Base-by-base conservation (phyloP, 1,140 invertebrate genomes). In the Drosophila jambulina region DNA sequence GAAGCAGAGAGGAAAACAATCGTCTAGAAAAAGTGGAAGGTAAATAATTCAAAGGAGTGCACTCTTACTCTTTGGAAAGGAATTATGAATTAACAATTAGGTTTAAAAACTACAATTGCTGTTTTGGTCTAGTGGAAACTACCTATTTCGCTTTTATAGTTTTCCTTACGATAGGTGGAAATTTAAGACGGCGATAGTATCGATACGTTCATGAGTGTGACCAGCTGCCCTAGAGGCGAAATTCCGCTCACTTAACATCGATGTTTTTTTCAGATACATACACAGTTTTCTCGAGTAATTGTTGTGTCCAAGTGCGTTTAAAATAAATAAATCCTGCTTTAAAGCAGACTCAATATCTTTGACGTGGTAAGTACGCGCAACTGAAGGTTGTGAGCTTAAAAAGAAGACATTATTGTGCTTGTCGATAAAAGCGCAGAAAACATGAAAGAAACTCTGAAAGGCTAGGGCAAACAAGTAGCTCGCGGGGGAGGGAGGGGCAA, bases 301-400 rank as follows among this genome's bases (percentile, higher is more conserved):
- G 45, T 61, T 61, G 53, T 65, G 27, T 40, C 19, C 29, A 48
- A 72, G 68, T 81, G 81, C 34, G 62, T 48, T 40, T 48, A 62
- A 83, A 70, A 88, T 67, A 60, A 90, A 68, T 58, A 59, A 69
- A 74, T 57, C 54, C 85, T 90, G 85, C 81, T 88, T 59, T 59
- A 68, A 76, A 79, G 85, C 81, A 88, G 86, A 59, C 40, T 40
- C 23, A 70, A 56, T 69, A 45, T 32, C 60, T 65, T 48, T 71
- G 70, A 88, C 81, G 71, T 60, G 85, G 84, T 88, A 78, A 88
- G 84, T 84, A 64, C 34, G 21, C 4, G 15, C 21, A n/a, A 23
- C 29, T 27, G 3, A 3, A 25, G 19, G 38, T 40, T 32, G 42
- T 40, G 9, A 6, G 21, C 9, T 12, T 34, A 9, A 23, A 45